Base-by-base conservation (phyloP, 2,888 invertebrate genomes). In the Drosophila monieri region DNA sequence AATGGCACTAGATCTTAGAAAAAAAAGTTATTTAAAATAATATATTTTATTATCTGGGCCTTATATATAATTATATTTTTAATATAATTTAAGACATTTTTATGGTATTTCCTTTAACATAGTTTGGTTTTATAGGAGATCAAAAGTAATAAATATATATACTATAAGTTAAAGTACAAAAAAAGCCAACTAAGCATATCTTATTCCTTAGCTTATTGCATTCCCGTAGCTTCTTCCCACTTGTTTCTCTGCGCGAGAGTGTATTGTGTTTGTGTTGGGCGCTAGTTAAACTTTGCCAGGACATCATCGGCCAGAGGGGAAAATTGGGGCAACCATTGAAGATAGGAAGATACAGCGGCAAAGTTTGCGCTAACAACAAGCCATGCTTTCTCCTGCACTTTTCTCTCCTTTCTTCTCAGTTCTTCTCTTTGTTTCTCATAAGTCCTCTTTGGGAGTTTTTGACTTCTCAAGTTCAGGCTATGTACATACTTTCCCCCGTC, bases 361-460 rank as follows among this genome's bases (percentile, higher is more conserved):
- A 85, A 81, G 74, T 81, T 81, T 85, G 51, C 51, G 71, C 65
- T 85, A 57, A 67, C 76, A 80, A 79, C 80, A 85, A 83, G 67
- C 67, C 70, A 25, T 46, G 37, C 39, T 43, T 57, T 30, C 57
- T 23, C 15, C 39, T 53, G 10, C 48, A 27, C 9, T 15, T 14
- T 49, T 23, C 32, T 15, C 51, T 10, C 8, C 52, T 59, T 54
- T 54, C 4, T 21, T 12, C 15, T 54, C 12, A 32, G 10, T 48
- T 8, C 35, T 6, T 8, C 46, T 32, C 39, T 32, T n/a, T 48
- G 43, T 47, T 61, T 37, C 62, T 57, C 80, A 77, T 85, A 81
- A 81, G 84, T 79, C 88, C 88, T 85, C 84, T 85, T 81, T 77
- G 57, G 73, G 86, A 81, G 88, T 81, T 81, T 88, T 83, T 88